These are phyloP conservation scores for Dufourea novaeangliae DNA, from an alignment of 1,140 invertebrate genomes.

Conservation along the genomic window DNA sequence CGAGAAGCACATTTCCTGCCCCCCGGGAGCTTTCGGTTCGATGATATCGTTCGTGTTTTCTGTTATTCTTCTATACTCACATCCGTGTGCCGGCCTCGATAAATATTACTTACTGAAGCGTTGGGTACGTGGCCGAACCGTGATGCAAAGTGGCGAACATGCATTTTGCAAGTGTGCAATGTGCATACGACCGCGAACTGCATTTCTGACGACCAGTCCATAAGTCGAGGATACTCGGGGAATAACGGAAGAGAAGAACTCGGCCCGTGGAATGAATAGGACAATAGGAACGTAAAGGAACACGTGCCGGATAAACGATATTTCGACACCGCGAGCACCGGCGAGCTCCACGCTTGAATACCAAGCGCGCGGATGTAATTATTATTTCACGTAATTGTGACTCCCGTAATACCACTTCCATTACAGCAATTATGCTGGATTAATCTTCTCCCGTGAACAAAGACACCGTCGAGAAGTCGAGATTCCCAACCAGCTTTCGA, in stretches of 20 bases:
- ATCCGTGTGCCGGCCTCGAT: neutral
- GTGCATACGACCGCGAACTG: neutral
- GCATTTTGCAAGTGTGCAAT: neutral
- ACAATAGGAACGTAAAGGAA: neutral
- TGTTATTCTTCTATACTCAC: neutral
- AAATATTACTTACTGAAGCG: neutral
- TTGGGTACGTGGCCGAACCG: too few relatives aligned
- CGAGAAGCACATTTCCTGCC: neutral
- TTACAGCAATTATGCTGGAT: neutral
- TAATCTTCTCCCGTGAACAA: neutral
- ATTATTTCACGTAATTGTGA: neutral
- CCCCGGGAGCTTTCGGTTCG: neutral
- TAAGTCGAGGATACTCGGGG: neutral
- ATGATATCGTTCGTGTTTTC: neutral
- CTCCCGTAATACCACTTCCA: neutral
- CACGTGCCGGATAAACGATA: conserved; percentile 14
- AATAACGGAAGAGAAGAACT: neutral
- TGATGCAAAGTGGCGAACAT: neutral
- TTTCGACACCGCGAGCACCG: neutral
- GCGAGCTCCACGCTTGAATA: neutral
- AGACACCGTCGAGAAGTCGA: neutral
- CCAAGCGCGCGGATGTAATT: neutral
- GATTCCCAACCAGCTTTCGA: neutral
- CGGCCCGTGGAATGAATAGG: neutral
- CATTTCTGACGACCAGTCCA: neutral